phyloP scores from a whole-genome alignment of 2,797 vertebrate species.

The Siniperca undulata region DNA sequence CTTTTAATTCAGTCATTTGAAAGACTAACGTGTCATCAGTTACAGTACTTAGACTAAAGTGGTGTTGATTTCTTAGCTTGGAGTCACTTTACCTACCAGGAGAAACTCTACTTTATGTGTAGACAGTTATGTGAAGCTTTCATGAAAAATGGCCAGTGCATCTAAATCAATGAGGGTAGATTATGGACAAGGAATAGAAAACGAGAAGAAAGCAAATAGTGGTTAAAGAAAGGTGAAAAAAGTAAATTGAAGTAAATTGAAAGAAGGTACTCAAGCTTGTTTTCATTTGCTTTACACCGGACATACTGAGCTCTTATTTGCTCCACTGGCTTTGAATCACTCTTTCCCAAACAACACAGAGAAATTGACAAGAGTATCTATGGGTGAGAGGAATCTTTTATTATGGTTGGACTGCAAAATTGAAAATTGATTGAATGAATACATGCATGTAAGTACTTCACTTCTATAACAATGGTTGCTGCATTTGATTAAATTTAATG shows the following conservation, averaged over 20 bases:
- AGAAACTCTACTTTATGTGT: background rate
- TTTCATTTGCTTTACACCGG: conserved; percentile 30
- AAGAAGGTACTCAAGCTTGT: conserved; percentile 25
- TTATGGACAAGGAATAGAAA: background rate
- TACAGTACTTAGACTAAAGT: conserved; percentile 19
- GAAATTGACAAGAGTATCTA: background rate
- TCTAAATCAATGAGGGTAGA: background rate
- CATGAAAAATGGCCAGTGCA: background rate
- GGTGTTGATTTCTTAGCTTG: conserved; percentile 15
- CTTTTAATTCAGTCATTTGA: conserved; percentile 20
- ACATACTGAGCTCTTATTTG: conserved; percentile 39
- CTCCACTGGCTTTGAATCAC: conserved; percentile 38
- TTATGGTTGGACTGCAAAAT: background rate
- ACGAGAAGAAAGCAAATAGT: background rate
- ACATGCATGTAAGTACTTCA: background rate
- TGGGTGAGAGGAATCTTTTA: background rate
- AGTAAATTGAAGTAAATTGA: conserved; percentile 20
- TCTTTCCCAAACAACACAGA: conserved; percentile 6
- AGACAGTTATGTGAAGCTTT: background rate
- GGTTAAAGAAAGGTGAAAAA: background rate
- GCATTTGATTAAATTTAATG: background rate
- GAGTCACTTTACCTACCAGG: background rate
- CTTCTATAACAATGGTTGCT: background rate
- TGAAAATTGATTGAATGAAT: background rate
- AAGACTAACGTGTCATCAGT: conserved; percentile 27